Evolutionary conservation across 2,113 vertebrate species (phyloP).

Genomic region (Bos indicus): DNA sequence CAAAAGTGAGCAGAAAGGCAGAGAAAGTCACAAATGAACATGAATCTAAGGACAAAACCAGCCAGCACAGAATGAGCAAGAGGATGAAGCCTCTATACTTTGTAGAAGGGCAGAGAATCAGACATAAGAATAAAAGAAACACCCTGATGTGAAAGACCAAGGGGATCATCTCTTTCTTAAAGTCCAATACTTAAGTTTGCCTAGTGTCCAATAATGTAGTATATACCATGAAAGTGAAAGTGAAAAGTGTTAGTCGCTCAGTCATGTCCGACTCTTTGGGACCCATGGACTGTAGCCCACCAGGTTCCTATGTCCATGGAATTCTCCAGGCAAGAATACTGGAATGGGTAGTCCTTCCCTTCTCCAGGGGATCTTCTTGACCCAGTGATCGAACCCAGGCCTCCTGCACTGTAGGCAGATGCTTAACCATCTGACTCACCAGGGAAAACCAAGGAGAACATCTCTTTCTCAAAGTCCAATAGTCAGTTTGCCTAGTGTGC

Average conservation of each 20-base stretch:
- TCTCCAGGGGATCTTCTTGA: not conserved
- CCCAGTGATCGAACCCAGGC: not conserved
- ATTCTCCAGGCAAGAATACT: not conserved
- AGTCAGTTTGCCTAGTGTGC: not conserved
- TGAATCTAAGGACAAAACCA: not conserved
- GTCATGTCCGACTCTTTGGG: rapidly evolving
- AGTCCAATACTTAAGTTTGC: not conserved
- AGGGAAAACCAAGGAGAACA: not conserved
- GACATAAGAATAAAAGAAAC: not conserved
- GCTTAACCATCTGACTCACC: not conserved
- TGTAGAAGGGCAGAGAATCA: not conserved
- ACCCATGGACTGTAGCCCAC: not conserved
- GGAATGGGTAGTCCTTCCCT: not conserved
- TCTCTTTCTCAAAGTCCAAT: not conserved
- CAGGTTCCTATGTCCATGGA: not conserved
- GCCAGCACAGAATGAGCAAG: not conserved
- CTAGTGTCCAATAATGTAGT: not conserved
- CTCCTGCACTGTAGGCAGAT: not conserved
- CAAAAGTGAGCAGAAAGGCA: not conserved
- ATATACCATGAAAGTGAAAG: not conserved
- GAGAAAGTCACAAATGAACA: not conserved
- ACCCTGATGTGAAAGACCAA: not conserved
- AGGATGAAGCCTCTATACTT: not conserved
- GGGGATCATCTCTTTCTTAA: not conserved
- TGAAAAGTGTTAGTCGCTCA: not conserved